Evolutionary conservation across 2,113 vertebrate species (phyloP).

Genomic region (Vombatus ursinus): DNA sequence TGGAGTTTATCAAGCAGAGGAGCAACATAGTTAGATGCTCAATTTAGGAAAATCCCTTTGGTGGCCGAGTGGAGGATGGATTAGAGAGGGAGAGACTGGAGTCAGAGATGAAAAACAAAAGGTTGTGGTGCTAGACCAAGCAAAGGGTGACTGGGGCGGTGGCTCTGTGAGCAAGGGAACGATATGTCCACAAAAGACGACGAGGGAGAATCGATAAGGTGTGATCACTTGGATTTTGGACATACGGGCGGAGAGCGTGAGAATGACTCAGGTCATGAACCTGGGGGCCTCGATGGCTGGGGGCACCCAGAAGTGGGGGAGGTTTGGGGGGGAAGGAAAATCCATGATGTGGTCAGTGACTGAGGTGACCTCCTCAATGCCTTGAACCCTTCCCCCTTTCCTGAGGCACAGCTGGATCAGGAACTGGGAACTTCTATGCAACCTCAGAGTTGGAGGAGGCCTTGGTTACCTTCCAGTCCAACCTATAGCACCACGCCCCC

Average conservation of each 20-base stretch:
- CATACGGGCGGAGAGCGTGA: rapidly evolving
- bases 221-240: background rate
- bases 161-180: background rate
- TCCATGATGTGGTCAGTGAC: background rate
- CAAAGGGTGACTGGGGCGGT: background rate
- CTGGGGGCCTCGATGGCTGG: no score
- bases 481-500: background rate
- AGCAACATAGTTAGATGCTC: background rate
- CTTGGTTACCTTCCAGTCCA: background rate
- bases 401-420: background rate
- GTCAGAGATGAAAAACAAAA: background rate
- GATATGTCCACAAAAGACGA: background rate
- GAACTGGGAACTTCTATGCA: background rate
- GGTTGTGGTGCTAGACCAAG: background rate
- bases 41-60: background rate
- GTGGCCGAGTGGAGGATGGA: background rate
- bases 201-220: background rate
- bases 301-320: background rate
- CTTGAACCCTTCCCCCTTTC: background rate
- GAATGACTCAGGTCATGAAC: background rate
- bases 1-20: background rate
- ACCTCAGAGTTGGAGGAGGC: background rate
- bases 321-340: background rate
- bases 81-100: background rate
- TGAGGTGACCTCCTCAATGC: background rate